Conservation (phyloP, 2,113 vertebrate genomes). For the Salvelinus fontinalis region DNA sequence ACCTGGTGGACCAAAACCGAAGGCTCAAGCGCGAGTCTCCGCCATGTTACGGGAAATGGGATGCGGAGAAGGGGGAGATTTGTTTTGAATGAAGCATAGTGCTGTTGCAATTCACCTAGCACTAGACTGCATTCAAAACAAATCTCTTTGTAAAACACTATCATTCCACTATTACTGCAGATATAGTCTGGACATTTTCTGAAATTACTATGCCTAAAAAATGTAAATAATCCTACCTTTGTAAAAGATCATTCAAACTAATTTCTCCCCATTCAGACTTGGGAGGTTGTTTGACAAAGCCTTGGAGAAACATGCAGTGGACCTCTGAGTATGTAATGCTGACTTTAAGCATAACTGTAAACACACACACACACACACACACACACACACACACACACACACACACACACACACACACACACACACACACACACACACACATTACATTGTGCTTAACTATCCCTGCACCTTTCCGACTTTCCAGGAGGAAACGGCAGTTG, state of each 20-base stretch:
- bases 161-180: not conserved
- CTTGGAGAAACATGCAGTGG: conserved; percentile 48
- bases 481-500: conserved; percentile 48
- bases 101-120: too few species aligned
- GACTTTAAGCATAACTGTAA: too few species aligned
- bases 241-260: not conserved
- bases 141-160: not conserved
- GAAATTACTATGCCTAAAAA: too few species aligned
- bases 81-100: too few species aligned
- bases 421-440: too few species aligned
- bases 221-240: not conserved
- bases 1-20: not conserved
- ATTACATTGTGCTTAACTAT: too few species aligned
- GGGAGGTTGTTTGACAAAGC: conserved; percentile 32
- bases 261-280: conserved; percentile 15
- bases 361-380: too few species aligned
- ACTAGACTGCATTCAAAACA: not conserved
- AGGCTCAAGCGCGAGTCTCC: not conserved
- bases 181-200: not conserved
- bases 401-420: too few species aligned
- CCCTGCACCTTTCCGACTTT: too few species aligned
- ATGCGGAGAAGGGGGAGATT: too few species aligned
- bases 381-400: too few species aligned
- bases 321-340: not conserved
- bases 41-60: too few species aligned